Conservation (phyloP, 2,113 vertebrate species). For the Sorex fumeus region DNA sequence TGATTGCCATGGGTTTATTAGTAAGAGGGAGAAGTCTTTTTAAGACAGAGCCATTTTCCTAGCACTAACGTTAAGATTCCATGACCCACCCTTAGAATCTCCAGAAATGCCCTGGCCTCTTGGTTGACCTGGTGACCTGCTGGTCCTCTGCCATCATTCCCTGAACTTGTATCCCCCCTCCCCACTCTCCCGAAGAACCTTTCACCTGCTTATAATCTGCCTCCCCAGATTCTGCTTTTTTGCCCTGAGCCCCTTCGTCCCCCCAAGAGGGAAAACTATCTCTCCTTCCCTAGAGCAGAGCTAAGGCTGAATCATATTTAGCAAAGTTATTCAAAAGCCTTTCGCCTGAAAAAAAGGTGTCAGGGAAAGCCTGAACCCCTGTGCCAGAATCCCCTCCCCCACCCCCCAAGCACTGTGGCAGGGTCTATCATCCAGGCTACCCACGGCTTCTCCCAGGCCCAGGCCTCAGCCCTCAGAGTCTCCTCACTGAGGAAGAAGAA, state of each 20-base stretch:
- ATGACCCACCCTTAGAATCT: not conserved
- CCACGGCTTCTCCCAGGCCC: no score
- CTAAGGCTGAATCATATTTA: not conserved
- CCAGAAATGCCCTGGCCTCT: not conserved
- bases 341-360: not conserved
- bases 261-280: not conserved
- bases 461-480: not conserved
- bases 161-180: fast-evolving
- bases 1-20: not conserved
- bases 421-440: no score
- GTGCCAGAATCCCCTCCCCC: not conserved
- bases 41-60: not conserved
- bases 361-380: not conserved
- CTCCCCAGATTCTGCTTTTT: not conserved
- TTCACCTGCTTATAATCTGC: not conserved
- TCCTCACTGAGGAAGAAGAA: not conserved
- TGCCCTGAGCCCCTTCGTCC: not conserved
- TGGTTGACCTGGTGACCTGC: fast-evolving
- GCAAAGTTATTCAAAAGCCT: not conserved
- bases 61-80: not conserved
- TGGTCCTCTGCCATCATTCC: no score
- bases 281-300: not conserved
- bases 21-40: not conserved
- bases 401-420: not conserved
- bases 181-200: not conserved